Base-by-base conservation (phyloP, 2,888 invertebrate genomes). In the Diplolepis rosae region DNA sequence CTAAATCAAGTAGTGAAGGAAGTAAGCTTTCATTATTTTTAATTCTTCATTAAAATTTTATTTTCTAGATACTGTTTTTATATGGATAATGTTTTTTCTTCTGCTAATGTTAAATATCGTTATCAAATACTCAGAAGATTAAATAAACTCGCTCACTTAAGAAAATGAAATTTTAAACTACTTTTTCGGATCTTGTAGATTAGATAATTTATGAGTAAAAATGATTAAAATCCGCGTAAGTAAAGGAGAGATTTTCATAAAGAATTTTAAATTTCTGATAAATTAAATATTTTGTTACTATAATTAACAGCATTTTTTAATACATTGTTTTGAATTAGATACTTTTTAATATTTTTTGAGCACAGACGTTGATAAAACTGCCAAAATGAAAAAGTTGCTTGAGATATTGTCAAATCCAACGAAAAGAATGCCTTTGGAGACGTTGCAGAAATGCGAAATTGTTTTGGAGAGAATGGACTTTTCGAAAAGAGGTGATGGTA, bases 311-410 rank as follows among this genome's bases (percentile, higher is more conserved):
- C n/a, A n/a, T n/a, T n/a, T n/a, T n/a, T n/a, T n/a, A n/a, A n/a
- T n/a, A n/a, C n/a, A n/a, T n/a, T n/a, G n/a, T n/a, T n/a, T n/a
- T n/a, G n/a, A n/a, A n/a, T n/a, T n/a, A n/a, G n/a, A n/a, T n/a
- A n/a, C n/a, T n/a, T n/a, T n/a, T n/a, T n/a, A 1, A 48, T 22
- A 18, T 11, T 48, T 1, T 9, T 11, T 22, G 1, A 22, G 4
- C 7, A 11, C 9, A 61, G 61, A 39, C n/a, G 61, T 24, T 3
- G 97, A 97, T 84, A 97, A 97, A 86, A 90, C 96, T 82, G 95
- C 94, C 68, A 98, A 98, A 90, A 97, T 98, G 97, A 98, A 96
- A 89, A 97, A 96, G 81, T 90, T 98, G 0, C 89, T 98, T 30
- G 97, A 98, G 84, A 97, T 98, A 75, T 89, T 98, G 13, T 95